Conservation (phyloP, 2,888 invertebrate genomes). For the Alloscopus bannaensis region DNA sequence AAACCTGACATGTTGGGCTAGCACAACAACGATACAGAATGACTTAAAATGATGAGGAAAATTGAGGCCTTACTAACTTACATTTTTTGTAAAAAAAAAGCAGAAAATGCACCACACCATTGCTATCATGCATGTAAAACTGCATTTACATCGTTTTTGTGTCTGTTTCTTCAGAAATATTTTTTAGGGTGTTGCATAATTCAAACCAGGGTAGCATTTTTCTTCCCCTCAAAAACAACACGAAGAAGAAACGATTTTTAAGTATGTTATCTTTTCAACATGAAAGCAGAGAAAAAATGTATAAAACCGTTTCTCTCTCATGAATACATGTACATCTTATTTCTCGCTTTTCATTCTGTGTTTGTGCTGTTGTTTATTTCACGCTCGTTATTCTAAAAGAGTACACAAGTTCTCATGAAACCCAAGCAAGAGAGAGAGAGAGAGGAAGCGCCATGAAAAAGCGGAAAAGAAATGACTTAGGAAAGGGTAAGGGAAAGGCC, state of each 20-base stretch:
- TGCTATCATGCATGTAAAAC: no score
- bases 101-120: no score
- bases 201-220: conserved; percentile 4
- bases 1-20: no score
- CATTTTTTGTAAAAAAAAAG: no score
- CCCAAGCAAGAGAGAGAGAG: not conserved
- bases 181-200: conserved; percentile 26
- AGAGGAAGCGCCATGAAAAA: conserved; percentile 11
- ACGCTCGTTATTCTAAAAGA: conserved; percentile 1
- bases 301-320: conserved; percentile 5
- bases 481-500: no score
- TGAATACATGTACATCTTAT: conserved; percentile 4
- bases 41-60: conserved; percentile 5
- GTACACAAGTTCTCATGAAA: no score
- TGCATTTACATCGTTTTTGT: no score
- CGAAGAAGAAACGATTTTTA: not conserved
- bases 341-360: not conserved
- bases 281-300: no score
- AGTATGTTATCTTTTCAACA: conserved; percentile 12
- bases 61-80: not conserved
- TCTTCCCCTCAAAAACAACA: not conserved
- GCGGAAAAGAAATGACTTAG: no score
- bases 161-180: no score
- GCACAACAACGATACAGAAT: no score
- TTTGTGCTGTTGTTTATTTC: not conserved